Percentiles rank a stretch among this genome's conserved stretches.
These are phyloP conservation scores for Epinephelus lanceolatus DNA, from an alignment of 2,113 vertebrate species.

Conservation along the genomic window DNA sequence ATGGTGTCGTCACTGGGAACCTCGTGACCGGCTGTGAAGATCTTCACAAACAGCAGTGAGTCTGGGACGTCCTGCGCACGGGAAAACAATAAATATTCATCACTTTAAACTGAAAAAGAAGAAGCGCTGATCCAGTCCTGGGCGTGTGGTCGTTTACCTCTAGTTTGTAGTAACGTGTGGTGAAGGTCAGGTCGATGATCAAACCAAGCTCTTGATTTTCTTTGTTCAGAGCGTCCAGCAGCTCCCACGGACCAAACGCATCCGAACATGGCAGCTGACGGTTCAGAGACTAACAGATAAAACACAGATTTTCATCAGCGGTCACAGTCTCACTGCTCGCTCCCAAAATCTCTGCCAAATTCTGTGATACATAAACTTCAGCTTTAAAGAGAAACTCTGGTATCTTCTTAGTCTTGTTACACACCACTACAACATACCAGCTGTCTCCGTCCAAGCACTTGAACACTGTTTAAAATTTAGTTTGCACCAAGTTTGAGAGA, in stretches of 20 bases:
- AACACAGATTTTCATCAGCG: background rate
- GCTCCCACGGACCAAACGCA: constrained; percentile 87
- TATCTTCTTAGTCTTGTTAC: too few relatives aligned
- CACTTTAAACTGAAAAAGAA: background rate
- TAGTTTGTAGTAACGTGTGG: constrained; percentile 88
- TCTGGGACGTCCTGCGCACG: constrained; percentile 88
- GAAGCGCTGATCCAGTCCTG: background rate
- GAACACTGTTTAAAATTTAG: too few relatives aligned
- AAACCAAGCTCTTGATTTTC: constrained; percentile 89
- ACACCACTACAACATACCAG: too few relatives aligned
- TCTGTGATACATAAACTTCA: too few relatives aligned
- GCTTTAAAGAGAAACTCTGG: too few relatives aligned
- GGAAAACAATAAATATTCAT: background rate
- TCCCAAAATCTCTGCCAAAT: too few relatives aligned
- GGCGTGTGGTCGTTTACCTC: constrained; percentile 79
- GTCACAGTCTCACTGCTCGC: too few relatives aligned
- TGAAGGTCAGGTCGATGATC: constrained; percentile 92
- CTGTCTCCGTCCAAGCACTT: too few relatives aligned
- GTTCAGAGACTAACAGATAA: constrained; percentile 81
- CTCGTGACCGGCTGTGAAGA: constrained; percentile 88
- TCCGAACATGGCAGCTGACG: constrained; percentile 74
- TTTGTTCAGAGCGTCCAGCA: constrained; percentile 82
- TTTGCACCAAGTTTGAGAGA: too few relatives aligned
- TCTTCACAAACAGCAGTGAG: constrained; percentile 85
- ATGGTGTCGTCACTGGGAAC: constrained; percentile 85